Evolutionary conservation across 2,797 vertebrate genomes (phyloP).

Genomic region (Parauchenoglanis punctatus): DNA sequence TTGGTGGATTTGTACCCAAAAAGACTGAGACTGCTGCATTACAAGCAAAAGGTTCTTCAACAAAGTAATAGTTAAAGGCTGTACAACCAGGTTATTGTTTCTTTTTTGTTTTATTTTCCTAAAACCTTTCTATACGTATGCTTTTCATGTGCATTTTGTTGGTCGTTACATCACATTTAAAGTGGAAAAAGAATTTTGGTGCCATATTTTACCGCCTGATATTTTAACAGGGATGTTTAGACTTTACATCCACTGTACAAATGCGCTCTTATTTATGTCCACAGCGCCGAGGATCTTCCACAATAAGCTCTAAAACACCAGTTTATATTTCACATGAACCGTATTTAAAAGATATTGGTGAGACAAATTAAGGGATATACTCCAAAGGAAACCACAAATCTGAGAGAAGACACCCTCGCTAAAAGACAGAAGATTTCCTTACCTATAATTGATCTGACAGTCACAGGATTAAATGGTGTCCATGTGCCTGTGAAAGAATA

Average conservation of each 20-base stretch:
- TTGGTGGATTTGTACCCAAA: neutral
- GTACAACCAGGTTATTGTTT: neutral
- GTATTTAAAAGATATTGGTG: neutral
- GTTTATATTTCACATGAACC: neutral
- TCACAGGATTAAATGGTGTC: constrained; percentile 98
- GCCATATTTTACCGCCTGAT: neutral
- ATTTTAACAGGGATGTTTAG: neutral
- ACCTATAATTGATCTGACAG: constrained; percentile 95
- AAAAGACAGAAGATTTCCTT: constrained; percentile 67
- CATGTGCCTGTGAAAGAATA: constrained; percentile 83
- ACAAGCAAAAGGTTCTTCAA: no score
- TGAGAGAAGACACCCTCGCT: neutral
- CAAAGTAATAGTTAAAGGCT: neutral
- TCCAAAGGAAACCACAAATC: neutral
- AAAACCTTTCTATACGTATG: neutral
- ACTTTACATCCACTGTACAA: neutral
- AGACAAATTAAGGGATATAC: neutral
- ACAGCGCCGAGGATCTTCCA: neutral
- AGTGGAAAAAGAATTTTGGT: neutral
- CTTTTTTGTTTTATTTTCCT: neutral
- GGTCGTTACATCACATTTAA: neutral
- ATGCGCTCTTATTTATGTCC: neutral
- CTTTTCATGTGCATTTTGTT: neutral
- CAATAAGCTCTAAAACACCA: neutral
- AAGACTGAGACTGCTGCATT: neutral